Conservation (phyloP, 2,797 vertebrate genomes). For the Tapera naevia region DNA sequence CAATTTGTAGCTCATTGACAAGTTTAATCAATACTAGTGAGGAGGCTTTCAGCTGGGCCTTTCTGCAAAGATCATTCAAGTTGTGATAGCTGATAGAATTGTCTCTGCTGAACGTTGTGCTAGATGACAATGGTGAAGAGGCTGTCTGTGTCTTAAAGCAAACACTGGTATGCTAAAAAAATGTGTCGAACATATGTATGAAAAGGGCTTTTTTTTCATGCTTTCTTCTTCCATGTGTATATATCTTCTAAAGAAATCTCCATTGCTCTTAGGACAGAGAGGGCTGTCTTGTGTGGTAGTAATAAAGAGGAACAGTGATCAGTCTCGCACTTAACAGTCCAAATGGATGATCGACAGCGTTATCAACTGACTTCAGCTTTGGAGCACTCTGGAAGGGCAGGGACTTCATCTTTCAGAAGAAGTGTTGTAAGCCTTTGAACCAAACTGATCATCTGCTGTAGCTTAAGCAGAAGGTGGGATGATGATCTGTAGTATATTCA, state of each 20-base stretch:
- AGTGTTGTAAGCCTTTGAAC: not conserved
- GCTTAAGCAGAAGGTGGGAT: not conserved
- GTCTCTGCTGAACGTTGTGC: not conserved
- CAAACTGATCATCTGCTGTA: not conserved
- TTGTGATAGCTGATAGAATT: not conserved
- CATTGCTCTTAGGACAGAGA: fast-evolving
- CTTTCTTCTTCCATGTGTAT: not conserved
- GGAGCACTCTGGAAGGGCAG: not conserved
- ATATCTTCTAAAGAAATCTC: not conserved
- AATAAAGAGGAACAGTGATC: not conserved
- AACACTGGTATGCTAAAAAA: not conserved
- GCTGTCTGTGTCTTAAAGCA: not conserved
- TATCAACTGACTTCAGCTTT: not conserved
- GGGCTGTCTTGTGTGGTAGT: not conserved
- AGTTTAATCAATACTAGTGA: not conserved
- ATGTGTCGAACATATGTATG: not conserved
- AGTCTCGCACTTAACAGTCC: not conserved
- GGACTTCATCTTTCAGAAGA: not conserved
- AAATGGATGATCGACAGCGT: not conserved
- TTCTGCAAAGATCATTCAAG: not conserved
- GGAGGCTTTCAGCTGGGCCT: not conserved
- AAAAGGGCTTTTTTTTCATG: not conserved
- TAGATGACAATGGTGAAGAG: not conserved
- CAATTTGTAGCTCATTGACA: not conserved
- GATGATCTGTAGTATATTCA: not conserved